phyloP scores from a whole-genome alignment of 2,113 vertebrate genomes.

The Micronycteris hirsuta region DNA sequence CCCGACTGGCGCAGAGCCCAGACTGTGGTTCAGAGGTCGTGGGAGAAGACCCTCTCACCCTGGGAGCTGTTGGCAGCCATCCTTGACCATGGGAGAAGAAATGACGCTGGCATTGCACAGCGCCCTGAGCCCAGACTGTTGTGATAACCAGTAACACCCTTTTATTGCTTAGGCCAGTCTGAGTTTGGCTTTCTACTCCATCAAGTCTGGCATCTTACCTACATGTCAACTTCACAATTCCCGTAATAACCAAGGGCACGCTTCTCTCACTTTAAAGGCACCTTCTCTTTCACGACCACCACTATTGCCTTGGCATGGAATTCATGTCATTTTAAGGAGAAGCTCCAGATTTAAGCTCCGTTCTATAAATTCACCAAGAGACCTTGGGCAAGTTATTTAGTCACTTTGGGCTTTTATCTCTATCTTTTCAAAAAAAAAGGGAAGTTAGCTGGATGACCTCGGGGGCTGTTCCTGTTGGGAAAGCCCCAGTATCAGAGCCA shows the following conservation, averaged over 20 bases:
- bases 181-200: neutral
- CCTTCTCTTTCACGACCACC: neutral
- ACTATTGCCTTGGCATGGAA: accelerated
- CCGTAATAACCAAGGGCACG: neutral
- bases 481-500: neutral
- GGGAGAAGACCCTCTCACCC: neutral
- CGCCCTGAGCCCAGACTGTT: neutral
- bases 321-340: neutral
- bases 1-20: neutral
- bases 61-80: neutral
- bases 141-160: neutral
- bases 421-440: neutral
- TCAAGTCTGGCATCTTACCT: neutral
- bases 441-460: neutral
- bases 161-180: neutral
- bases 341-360: neutral
- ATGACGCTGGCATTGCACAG: neutral
- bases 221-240: neutral
- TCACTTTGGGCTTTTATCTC: neutral
- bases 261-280: neutral
- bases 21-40: neutral
- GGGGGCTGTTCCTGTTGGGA: neutral
- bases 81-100: neutral
- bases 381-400: neutral
- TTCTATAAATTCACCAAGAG: neutral